phyloP scores from a whole-genome alignment of 2,797 vertebrate genomes.

The Champsocephalus gunnari region DNA sequence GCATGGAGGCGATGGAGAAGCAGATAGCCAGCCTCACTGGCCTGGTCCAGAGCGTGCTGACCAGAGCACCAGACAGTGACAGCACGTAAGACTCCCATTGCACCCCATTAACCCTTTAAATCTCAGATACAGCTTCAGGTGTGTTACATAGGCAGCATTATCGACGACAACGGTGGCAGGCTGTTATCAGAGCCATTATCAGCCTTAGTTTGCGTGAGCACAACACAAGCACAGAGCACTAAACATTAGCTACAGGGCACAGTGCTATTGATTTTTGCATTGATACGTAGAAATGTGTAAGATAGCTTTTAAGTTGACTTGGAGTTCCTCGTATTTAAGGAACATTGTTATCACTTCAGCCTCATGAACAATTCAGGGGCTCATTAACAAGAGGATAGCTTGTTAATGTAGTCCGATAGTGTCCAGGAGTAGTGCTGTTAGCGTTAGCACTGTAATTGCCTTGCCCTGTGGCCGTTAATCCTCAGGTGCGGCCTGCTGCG shows the following conservation, averaged over 20 bases:
- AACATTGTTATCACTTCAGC: constrained; percentile 17
- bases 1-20: constrained; percentile 99
- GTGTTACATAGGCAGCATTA: constrained; percentile 53
- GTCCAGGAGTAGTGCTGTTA: constrained; percentile 60
- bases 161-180: constrained; percentile 52
- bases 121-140: constrained; percentile 43
- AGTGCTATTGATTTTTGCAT: constrained; percentile 52
- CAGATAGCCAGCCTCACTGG: constrained; percentile 98
- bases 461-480: constrained; percentile 86
- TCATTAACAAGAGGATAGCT: constrained; percentile 40
- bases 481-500: constrained; percentile 90
- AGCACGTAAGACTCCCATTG: constrained; percentile 86
- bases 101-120: constrained; percentile 48
- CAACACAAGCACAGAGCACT: constrained; percentile 41
- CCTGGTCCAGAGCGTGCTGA: constrained; percentile 95
- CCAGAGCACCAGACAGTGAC: constrained; percentile 93
- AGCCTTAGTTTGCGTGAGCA: constrained; percentile 56
- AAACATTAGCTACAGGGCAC: constrained; percentile 45
- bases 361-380: constrained; percentile 24
- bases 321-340: constrained; percentile 30
- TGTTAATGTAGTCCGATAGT: constrained; percentile 50
- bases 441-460: constrained; percentile 86
- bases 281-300: constrained; percentile 37
- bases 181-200: constrained; percentile 71
- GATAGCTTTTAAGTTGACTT: constrained; percentile 30